Evolutionary conservation across 64 coral and sea anemone species (phyloP), one percentile per base, ranked within the genome.

Genomic region (Dendrophyllia cribrosa): DNA sequence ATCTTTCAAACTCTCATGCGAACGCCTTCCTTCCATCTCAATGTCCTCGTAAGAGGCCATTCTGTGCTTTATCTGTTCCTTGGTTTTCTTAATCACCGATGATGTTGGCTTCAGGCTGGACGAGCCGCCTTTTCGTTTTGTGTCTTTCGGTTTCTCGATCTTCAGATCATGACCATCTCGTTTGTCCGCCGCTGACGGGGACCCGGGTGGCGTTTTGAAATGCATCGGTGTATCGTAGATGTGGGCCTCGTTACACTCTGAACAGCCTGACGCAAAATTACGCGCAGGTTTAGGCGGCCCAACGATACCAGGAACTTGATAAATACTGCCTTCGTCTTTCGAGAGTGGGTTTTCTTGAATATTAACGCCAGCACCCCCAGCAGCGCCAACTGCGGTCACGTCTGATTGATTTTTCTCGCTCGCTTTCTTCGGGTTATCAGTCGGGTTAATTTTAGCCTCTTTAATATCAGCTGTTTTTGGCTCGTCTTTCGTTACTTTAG

Each of bases 11-110:
- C 79, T 93, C 52, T 93, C 90, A 11, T 89, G 88, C 14, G 96
- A 98, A 20, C 83, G 80, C 23, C 47, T 74, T 34, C 93, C 95
- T 47, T 78, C 76, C 15, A 78, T 78, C 15, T 89, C 90, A 2
- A 97, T 91, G 60, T 92, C 93, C 70, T 97, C 95, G 48, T 97
- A 97, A 0, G 95, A 97, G 20, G 95, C 95, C 92, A 97, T 97
- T 46, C 91, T 51, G 45, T 93, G 58, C 45, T 87, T 93, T 1
- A 85, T 58, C 0, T 93, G 69, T 17, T 86, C 81, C 24, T 87
- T 93, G 2, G 88, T 22, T 15, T 92, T 76, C 14, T 60, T 84
- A 19, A 84, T 84, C 62, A 84, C 80, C 4, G 80, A 84, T 51
- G 80, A 84, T 67, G 92, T 46, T 76, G 82, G 88, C 26, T 94